Base-by-base conservation (phyloP, 2,797 vertebrate genomes). In the Otolemur crassicaudatus region DNA sequence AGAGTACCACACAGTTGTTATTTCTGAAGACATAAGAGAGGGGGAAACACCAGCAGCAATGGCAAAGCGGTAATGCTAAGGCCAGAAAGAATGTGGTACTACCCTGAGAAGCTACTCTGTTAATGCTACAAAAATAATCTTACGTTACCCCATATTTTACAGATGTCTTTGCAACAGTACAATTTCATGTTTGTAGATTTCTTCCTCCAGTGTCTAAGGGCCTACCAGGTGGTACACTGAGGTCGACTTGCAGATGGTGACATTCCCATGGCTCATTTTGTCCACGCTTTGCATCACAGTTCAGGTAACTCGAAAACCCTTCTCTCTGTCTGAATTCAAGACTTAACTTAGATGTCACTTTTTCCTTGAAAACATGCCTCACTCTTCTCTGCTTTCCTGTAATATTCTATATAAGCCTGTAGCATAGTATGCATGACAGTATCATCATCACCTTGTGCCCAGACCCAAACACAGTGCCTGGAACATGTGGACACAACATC, bases 361-460 rank as follows among this genome's bases (percentile, higher is more conserved):
- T 94, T 94, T 70, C 56, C 16, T 84, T 46, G 61, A 82, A 92
- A 49, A 87, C 31, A 60, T 31, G 43, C 1, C 16, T 63, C 25
- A 61, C 10, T 2, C 12, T 67, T 83, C 40, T 94, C 34, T 82
- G 12, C 2, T 90, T 63, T 27, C 11, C 67, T 61, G 17, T 77
- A 73, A 72, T 58, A 69, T 14, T 94, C 5, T n/a, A 56, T 65
- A 22, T 0, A 92, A 86, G 1, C 40, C 2, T 83, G 9, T 65
- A 87, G 5, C 17, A 77, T 46, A 93, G 82, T 17, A 97, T 90
- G 82, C 72, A 70, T n/a, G 43, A 94, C 9, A 67, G 4, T 77
- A 63, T 89, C 56, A 76, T 43, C 56, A 85, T n/a, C 25, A 77
- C 16, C 61, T 70, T n/a, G 82, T 63, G 25, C 5, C 53, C 49